phyloP scores from a whole-genome alignment of 2,797 vertebrate species.

The Petrocephalus schoutedeni region DNA sequence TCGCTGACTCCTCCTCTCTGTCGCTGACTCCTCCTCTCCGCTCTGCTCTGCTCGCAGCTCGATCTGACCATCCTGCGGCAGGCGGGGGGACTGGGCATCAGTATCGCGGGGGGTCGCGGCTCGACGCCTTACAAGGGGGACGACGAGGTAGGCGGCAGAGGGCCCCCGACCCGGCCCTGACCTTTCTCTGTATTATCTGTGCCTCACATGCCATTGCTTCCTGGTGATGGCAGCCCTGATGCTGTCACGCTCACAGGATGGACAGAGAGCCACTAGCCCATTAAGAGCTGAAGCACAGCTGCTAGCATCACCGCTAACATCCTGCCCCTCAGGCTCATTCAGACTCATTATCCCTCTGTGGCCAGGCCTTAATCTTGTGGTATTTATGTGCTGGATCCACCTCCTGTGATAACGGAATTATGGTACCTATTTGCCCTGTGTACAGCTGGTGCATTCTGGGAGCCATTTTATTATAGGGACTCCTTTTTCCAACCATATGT shows the following conservation, averaged over 20 bases:
- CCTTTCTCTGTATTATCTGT: neutral
- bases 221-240: neutral
- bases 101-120: slow-evolving; percentile 94
- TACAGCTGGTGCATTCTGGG: neutral
- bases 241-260: neutral
- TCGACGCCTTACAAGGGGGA: slow-evolving; percentile 98
- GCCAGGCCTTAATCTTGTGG: no score
- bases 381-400: no score
- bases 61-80: slow-evolving; percentile 80
- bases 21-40: neutral
- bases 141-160: slow-evolving; percentile 73
- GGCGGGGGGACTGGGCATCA: slow-evolving; percentile 94
- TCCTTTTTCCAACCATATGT: neutral
- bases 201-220: neutral
- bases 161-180: neutral
- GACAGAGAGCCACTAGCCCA: neutral
- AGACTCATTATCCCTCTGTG: no score
- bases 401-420: neutral
- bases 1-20: neutral
- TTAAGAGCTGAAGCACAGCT: no score
- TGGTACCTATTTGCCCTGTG: neutral
- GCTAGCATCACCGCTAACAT: no score
- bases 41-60: slow-evolving; percentile 67
- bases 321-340: no score
- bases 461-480: neutral